Evolutionary conservation across 53 echinoderm and acorn worm species (phyloP), one percentile per base, ranked within the genome.

Genomic region (Holothuria scabra): DNA sequence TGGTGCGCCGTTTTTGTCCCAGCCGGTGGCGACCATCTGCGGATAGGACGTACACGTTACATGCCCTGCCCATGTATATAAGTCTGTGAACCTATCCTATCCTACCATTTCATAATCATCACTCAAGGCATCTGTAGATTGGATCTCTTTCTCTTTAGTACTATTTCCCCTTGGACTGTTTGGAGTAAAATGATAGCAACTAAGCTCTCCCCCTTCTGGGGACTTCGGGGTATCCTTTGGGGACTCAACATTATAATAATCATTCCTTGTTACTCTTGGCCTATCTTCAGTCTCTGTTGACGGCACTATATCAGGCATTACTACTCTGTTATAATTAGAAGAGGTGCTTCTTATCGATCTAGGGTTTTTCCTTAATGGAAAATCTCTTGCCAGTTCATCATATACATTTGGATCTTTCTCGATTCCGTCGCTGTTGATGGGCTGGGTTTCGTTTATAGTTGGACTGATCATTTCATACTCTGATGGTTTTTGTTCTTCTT

Each of bases 381-480:
- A 78, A 14, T 78, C 78, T 21, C 78, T 56, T 21, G 56, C 28
- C 14, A 78, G 57, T 30, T 78, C 33, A 58, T 78, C 78, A 57
- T 78, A 78, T 12, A 57, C 78, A 12, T 78, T 16, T 5, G 78
- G 21, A 31, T 55, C 12, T 57, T 32, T 32, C 16, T 56, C 56
- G 6, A 26, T 28, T 25, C 23, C 64, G 28, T 64, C 25, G 23
- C 1, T 5, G 28, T 14, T 30, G 5, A 21, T 13, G 14, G 26
- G 5, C 25, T 22, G 26, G 7, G 13, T 64, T 28, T 64, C 30
- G 3, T 30, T 14, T 10, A 19, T 56, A 28, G 25, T 78, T 58
- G 78, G 78, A 58, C 78, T 78, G 26, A 78, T 78, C 78, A 78
- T 78, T 78, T 78, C 78, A 14, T 78, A 78, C 21, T 78, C 78